Conservation (phyloP, 2,797 vertebrate species). For the Poeciliopsis paucimaculata region DNA sequence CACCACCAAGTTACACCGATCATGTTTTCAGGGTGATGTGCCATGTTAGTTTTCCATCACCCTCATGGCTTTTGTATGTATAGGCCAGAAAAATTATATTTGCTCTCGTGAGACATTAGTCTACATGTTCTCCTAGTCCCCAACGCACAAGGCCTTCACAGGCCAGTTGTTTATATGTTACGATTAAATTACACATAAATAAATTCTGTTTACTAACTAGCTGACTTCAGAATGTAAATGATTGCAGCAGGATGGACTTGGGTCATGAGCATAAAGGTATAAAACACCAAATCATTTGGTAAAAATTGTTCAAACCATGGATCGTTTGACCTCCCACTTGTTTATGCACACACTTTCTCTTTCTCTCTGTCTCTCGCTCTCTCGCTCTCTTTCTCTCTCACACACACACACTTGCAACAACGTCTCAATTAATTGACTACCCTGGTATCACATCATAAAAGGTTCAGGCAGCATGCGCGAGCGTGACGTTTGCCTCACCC, state of each 20-base stretch:
- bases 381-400: neutral
- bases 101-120: neutral
- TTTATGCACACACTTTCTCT: neutral
- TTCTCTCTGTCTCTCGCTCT: too few relatives aligned
- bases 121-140: neutral
- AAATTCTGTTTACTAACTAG: too few relatives aligned
- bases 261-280: neutral
- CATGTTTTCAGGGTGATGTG: neutral
- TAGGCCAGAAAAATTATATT: neutral
- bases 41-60: neutral
- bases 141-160: too few relatives aligned
- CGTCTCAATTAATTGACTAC: neutral
- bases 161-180: too few relatives aligned
- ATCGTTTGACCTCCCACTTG: neutral
- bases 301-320: neutral
- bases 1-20: neutral
- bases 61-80: neutral
- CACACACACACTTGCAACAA: neutral
- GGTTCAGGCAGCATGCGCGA: neutral
- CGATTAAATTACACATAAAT: neutral
- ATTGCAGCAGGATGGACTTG: too few relatives aligned
- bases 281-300: neutral
- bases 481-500: slow-evolving; percentile 73
- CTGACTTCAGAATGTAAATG: neutral
- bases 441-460: neutral